phyloP scores from a whole-genome alignment of 1,140 invertebrate species.

The Eueides isabella region DNA sequence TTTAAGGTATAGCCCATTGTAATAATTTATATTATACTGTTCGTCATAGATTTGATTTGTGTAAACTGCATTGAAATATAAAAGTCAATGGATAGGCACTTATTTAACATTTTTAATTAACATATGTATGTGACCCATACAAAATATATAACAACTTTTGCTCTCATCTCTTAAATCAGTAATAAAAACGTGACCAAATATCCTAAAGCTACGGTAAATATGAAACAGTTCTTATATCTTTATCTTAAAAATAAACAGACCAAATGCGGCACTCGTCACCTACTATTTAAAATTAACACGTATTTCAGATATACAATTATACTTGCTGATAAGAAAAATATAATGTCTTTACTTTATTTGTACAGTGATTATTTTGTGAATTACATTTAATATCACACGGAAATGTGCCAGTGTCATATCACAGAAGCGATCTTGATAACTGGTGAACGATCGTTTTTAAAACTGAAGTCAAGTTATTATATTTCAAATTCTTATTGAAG shows the following conservation, averaged over 20 bases:
- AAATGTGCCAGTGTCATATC: conserved; percentile 31
- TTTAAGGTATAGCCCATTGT: background rate
- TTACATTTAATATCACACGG: conserved; percentile 41
- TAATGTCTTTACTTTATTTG: conserved; percentile 23
- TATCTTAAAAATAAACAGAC: background rate
- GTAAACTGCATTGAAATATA: background rate
- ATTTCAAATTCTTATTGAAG: background rate
- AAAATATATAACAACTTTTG: background rate
- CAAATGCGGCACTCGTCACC: background rate
- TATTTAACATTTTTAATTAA: background rate
- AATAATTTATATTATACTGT: background rate
- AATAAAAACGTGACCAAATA: background rate
- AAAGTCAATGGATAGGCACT: background rate
- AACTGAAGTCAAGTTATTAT: conserved; percentile 19
- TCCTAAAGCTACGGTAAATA: background rate
- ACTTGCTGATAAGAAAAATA: conserved; percentile 26
- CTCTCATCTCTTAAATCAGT: background rate
- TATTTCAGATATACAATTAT: background rate
- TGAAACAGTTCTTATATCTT: background rate
- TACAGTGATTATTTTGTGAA: conserved; percentile 29
- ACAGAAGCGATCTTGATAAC: conserved; percentile 29
- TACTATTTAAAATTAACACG: background rate
- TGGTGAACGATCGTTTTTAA: conserved; percentile 18
- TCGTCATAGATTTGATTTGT: background rate
- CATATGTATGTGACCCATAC: background rate